phyloP scores from a whole-genome alignment of 2,113 vertebrate species.

The Clarias macrocephalus region DNA sequence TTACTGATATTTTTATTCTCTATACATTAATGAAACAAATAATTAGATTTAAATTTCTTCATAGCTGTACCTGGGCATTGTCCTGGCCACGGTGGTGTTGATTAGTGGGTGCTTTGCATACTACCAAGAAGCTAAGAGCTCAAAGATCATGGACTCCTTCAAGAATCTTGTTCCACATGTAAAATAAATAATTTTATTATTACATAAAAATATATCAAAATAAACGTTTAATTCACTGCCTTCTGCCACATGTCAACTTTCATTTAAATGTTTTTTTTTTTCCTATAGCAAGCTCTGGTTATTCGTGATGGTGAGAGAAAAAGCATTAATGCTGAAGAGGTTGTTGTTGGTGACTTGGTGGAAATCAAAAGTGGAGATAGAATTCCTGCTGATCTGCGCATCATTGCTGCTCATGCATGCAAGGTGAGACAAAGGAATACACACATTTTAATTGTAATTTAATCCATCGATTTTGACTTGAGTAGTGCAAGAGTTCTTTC shows the following conservation, averaged over 20 bases:
- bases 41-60: background rate
- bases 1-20: background rate
- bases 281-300: constrained; percentile 88
- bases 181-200: constrained; percentile 32
- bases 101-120: constrained; percentile 95
- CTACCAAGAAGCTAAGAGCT: constrained; percentile 97
- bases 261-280: background rate
- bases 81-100: constrained; percentile 90
- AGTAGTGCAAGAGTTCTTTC: background rate
- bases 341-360: constrained; percentile 89
- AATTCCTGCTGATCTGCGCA: constrained; percentile 88
- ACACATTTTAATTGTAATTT: background rate
- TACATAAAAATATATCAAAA: background rate
- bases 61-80: constrained; percentile 90
- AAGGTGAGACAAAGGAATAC: constrained; percentile 74
- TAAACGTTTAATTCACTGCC: background rate
- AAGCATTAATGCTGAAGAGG: constrained; percentile 86
- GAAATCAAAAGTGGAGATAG: constrained; percentile 95
- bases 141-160: constrained; percentile 98
- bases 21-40: background rate
- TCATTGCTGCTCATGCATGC: constrained; percentile 89
- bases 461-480: background rate
- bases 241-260: background rate
- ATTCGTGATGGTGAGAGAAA: constrained; percentile 89
- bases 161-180: constrained; percentile 98